phyloP scores from a whole-genome alignment of 2,888 invertebrate species.

The Tetranychus piercei region DNA sequence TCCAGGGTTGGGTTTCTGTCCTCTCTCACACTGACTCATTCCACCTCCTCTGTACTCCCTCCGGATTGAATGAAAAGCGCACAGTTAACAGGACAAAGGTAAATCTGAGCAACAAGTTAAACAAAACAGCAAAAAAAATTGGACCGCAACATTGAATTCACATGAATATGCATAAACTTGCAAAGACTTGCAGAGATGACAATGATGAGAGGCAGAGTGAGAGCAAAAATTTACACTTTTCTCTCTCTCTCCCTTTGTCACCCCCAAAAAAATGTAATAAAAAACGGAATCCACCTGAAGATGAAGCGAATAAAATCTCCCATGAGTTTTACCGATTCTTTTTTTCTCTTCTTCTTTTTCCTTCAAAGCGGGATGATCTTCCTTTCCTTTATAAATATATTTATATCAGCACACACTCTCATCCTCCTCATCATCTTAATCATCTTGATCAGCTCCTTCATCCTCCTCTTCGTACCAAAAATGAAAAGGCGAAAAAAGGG shows the following conservation, averaged over 20 bases:
- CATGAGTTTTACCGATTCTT: background rate
- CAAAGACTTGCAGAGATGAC: background rate
- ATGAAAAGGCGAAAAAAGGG: background rate
- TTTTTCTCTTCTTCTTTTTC: background rate
- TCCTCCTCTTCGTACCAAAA: slow-evolving; percentile 4
- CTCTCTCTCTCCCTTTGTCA: slow-evolving; percentile 14
- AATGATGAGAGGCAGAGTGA: background rate
- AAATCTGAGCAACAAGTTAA: background rate
- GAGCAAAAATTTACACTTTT: background rate
- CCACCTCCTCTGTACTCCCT: background rate
- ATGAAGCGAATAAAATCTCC: background rate
- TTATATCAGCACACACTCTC: slow-evolving; percentile 5
- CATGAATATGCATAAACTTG: background rate
- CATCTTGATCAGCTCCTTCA: slow-evolving; percentile 3
- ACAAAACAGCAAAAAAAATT: background rate
- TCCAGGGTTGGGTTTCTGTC: background rate
- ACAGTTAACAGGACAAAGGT: background rate
- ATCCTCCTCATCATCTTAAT: slow-evolving; percentile 6
- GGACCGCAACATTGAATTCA: background rate
- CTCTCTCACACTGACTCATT: background rate
- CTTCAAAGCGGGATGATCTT: background rate
- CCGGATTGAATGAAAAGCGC: background rate
- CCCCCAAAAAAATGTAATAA: too few species aligned
- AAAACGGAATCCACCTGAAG: background rate
- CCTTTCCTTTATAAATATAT: background rate